These are phyloP conservation scores for Harlomillsia oculata DNA, from an alignment of 1,140 invertebrate species.

Conservation along the genomic window DNA sequence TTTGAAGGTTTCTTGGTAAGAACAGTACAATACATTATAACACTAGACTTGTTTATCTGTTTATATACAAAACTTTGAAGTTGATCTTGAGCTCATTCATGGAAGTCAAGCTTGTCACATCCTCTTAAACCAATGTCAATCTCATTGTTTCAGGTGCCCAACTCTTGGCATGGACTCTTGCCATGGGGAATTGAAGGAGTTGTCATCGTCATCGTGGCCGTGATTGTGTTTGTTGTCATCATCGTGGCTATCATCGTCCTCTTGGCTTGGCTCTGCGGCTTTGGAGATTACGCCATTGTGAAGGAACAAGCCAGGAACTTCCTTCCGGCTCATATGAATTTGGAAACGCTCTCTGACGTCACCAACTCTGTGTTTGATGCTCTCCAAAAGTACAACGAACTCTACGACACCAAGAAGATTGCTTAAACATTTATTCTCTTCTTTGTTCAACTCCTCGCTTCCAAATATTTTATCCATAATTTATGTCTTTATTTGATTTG, in stretches of 20 bases:
- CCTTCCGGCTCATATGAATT: conserved; percentile 2
- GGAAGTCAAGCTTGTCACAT: background rate
- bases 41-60: background rate
- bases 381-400: conserved; percentile 32
- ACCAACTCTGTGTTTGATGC: conserved; percentile 24
- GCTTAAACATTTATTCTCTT: too few relatives aligned
- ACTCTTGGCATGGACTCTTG: conserved; percentile 33
- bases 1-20: conserved; percentile 36
- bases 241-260: conserved; percentile 32
- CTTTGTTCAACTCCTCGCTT: too few relatives aligned
- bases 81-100: background rate
- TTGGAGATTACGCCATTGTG: conserved; percentile 28
- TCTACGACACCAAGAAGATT: too few relatives aligned
- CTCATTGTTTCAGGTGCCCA: conserved; percentile 30
- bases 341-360: conserved; percentile 21
- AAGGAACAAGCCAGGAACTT: conserved; percentile 28
- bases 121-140: background rate
- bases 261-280: conserved; percentile 31
- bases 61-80: background rate
- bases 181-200: conserved; percentile 36
- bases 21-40: background rate
- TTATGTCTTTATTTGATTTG: too few relatives aligned
- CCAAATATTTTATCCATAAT: too few relatives aligned
- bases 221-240: conserved; percentile 34
- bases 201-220: conserved; percentile 31